phyloP scores from a whole-genome alignment of 2,797 vertebrate species.

The Tenualosa thibaudeaui region DNA sequence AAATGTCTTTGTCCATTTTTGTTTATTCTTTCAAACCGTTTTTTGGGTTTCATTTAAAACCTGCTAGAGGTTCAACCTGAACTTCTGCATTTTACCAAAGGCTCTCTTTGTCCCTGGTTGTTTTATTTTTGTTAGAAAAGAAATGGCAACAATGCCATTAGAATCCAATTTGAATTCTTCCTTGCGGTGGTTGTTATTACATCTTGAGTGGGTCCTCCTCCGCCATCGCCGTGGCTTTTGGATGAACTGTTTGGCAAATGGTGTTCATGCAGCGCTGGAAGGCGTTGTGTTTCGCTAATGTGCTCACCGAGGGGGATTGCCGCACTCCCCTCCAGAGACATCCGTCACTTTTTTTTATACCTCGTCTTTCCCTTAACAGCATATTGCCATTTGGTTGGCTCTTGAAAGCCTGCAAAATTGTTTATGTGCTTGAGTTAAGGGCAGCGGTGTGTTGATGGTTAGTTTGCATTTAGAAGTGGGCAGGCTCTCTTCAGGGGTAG shows the following conservation, averaged over 20 bases:
- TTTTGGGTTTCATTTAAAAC: not conserved
- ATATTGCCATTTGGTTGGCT: not conserved
- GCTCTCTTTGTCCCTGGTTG: not conserved
- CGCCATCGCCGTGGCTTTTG: not conserved
- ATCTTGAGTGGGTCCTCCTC: not conserved
- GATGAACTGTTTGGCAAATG: not conserved
- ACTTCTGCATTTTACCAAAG: not conserved
- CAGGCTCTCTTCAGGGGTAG: not conserved
- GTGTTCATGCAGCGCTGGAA: not conserved
- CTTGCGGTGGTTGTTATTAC: not conserved
- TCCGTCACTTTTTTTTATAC: not conserved
- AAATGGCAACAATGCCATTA: not conserved
- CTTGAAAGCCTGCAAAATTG: slow-evolving; percentile 14
- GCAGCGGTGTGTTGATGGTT: not conserved
- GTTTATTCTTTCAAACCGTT: not conserved
- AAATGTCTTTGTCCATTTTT: not conserved
- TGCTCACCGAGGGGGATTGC: not conserved
- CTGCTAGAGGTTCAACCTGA: not conserved
- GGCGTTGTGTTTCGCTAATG: not conserved
- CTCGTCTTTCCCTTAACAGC: not conserved
- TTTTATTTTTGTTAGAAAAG: not conserved
- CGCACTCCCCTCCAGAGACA: not conserved
- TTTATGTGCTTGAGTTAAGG: slow-evolving; percentile 19
- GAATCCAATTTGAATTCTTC: not conserved
- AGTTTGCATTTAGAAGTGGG: not conserved